phyloP scores from a whole-genome alignment of 2,888 invertebrate species.

The Lordiphosa andalusiaca region DNA sequence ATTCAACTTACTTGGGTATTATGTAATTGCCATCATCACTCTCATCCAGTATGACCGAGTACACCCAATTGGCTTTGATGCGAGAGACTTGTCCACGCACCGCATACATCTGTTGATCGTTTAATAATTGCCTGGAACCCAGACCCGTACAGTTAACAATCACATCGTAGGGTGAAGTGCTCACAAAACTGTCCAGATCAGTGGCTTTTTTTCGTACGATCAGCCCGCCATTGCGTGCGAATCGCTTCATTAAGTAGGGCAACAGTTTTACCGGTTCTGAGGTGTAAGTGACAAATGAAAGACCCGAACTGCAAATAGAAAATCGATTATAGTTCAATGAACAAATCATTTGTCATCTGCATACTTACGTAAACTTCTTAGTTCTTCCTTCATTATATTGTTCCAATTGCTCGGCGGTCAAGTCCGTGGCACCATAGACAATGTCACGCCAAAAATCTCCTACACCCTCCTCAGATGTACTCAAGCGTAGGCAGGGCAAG shows the following conservation, averaged over 20 bases:
- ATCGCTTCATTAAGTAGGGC: conserved; percentile 85
- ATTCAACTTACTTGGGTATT: conserved; percentile 86
- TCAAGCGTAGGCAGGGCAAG: conserved; percentile 79
- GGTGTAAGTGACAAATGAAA: conserved; percentile 85
- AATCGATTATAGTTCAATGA: too few species aligned
- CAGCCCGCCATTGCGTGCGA: conserved; percentile 83
- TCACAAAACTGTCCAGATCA: conserved; percentile 81
- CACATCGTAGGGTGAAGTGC: conserved; percentile 82
- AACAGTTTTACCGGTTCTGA: conserved; percentile 85
- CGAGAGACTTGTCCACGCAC: conserved; percentile 88
- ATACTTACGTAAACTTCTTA: conserved; percentile 49
- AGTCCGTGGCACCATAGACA: conserved; percentile 54
- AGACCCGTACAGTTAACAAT: conserved; percentile 90
- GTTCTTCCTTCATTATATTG: conserved; percentile 74
- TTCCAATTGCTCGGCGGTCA: conserved; percentile 66
- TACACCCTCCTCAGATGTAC: conserved; percentile 68
- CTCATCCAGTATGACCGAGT: conserved; percentile 83
- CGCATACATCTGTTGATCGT: conserved; percentile 84
- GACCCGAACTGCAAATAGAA: conserved; percentile 82
- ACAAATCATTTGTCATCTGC: neutral
- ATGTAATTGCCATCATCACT: conserved; percentile 85
- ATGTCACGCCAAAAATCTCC: conserved; percentile 69
- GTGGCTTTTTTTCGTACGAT: conserved; percentile 82
- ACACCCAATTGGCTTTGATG: conserved; percentile 86
- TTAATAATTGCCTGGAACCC: conserved; percentile 83